These are phyloP conservation scores for Maccullochella peelii DNA, from an alignment of 2,113 vertebrate species.

Conservation along the genomic window DNA sequence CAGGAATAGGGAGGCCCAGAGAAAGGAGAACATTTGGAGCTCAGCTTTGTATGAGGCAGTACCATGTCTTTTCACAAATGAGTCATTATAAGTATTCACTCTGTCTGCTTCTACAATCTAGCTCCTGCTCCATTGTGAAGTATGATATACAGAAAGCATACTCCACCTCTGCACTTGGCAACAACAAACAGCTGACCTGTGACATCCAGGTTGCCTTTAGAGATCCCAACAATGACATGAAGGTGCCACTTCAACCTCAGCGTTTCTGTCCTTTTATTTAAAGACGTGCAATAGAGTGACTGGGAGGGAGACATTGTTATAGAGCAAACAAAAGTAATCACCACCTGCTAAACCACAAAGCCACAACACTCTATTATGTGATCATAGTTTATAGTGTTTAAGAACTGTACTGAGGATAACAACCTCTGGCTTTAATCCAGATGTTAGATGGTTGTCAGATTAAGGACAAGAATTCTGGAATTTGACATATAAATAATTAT, in stretches of 20 bases:
- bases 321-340: constrained; percentile 48
- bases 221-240: neutral
- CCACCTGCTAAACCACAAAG: constrained; percentile 39
- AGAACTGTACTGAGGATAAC: neutral
- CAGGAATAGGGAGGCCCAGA: constrained; percentile 25
- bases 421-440: constrained; percentile 37
- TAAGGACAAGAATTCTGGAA: neutral
- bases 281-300: neutral
- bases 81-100: neutral
- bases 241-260: neutral
- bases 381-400: constrained; percentile 31
- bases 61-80: neutral
- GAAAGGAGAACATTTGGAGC: constrained; percentile 31
- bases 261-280: neutral
- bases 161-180: constrained; percentile 8
- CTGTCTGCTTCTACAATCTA: neutral
- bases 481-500: neutral
- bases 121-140: neutral
- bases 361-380: constrained; percentile 9
- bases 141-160: neutral
- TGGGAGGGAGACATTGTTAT: neutral
- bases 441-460: neutral
- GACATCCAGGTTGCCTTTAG: constrained; percentile 2
- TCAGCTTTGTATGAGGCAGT: neutral
- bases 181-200: constrained; percentile 35